Percentiles rank a stretch among this genome's conserved stretches.
Evolutionary conservation across 2,888 invertebrate species (phyloP).

Genomic region (Crossocerus cetratus): DNA sequence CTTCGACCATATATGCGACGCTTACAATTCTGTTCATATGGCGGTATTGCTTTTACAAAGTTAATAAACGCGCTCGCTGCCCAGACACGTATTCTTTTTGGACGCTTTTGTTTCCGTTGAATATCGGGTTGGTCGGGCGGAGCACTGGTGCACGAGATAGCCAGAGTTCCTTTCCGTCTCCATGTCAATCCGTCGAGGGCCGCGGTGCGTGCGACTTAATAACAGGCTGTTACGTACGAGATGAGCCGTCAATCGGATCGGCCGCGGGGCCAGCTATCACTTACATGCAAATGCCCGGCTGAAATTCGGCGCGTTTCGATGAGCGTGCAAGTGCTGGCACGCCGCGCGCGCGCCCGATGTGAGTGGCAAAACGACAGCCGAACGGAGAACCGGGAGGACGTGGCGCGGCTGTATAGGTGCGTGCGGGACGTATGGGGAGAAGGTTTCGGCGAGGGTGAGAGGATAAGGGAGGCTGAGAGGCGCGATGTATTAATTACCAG

Average conservation of each 20-base stretch:
- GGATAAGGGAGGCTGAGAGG: constrained; percentile 63
- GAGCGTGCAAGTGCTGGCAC: constrained; percentile 58
- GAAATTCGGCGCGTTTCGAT: constrained; percentile 67
- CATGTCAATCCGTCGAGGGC: background rate
- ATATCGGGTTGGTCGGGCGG: no score
- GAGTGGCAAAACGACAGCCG: constrained; percentile 33
- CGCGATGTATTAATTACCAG: constrained; percentile 78
- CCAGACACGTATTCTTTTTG: no score
- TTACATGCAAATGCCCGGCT: constrained; percentile 73
- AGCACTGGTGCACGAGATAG: no score
- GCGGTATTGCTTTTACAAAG: no score
- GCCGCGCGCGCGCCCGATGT: constrained; percentile 29
- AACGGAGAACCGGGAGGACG: constrained; percentile 19
- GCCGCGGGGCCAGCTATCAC: constrained; percentile 69
- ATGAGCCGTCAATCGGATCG: constrained; percentile 71
- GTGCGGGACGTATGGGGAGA: constrained; percentile 18
- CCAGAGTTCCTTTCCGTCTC: no score
- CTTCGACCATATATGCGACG: constrained; percentile 21
- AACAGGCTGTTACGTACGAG: constrained; percentile 53
- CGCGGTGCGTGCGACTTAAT: constrained; percentile 59
- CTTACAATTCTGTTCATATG: background rate
- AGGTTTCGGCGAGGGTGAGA: constrained; percentile 25
- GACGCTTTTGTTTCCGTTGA: no score
- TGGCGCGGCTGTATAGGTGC: constrained; percentile 1
- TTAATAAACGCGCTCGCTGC: no score